Evolutionary conservation across 1,140 invertebrate genomes (phyloP), one percentile per base, ranked within the genome.

Genomic region (Aphis craccivora): DNA sequence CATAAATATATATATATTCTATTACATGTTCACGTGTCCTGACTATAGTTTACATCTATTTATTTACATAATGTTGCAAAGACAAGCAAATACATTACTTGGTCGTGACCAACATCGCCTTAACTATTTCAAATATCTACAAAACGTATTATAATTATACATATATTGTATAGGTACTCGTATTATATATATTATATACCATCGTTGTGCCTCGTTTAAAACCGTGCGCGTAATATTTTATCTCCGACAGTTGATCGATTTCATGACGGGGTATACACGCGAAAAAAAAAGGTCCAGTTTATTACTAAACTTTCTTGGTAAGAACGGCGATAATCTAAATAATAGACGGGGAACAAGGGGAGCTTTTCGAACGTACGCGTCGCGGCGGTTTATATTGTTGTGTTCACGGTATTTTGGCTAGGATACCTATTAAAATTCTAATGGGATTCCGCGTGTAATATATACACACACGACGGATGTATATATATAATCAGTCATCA

Each of bases 361-460:
- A 48, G 86, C 86, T 88, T 88, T 88, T 88, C 37, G 43, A 89
- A 25, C 35, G 53, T 67, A n/a, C 25, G 25, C 87, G 60, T 6
- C 60, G 3, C 55, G 51, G 30, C 1, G 23, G 22, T 60, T 14
- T 90, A 89, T 53, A 90, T 37, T 23, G n/a, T 35, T 25, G 7
- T 43, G 35, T 93, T 93, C 48, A 84, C 90, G 90, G 90, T 92
- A 35, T 83, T 89, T 92, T 92, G 90, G 76, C 23, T 93, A 22
- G 81, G 48, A 93, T 93, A 93, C 35, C 91, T 93, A 93, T 93
- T 93, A 93, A 93, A 93, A 83, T 83, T 37, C 76, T 92, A 92
- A 92, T 83, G 43, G 67, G 90, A 92, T 92, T 92, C 45, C 23
- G 53, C 35, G 51, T 35, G 87, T 37, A 51, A 55, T 55, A 25